These are phyloP conservation scores for Notoglanidium macrostoma DNA, from an alignment of 2,797 vertebrate species.

Conservation along the genomic window DNA sequence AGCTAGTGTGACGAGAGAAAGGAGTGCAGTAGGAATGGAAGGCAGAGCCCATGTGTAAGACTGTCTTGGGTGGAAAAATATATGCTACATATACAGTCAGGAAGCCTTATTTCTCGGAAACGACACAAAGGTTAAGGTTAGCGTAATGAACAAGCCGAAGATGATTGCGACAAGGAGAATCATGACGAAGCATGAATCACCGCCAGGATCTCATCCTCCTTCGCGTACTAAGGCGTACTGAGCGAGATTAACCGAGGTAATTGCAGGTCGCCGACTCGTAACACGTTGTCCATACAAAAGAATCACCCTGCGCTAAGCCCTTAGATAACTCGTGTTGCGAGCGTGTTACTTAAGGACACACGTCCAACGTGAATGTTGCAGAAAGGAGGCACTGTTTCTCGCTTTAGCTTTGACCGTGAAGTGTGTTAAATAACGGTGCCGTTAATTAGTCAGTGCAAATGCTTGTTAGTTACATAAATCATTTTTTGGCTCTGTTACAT, in stretches of 20 bases:
- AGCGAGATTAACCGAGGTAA: background rate
- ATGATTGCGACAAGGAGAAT: background rate
- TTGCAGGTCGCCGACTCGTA: background rate
- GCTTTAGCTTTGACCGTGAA: background rate
- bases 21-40: background rate
- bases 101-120: background rate
- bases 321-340: background rate
- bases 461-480: background rate
- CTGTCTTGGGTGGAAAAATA: background rate
- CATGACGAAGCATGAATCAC: background rate
- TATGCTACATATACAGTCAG: no score
- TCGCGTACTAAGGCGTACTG: background rate
- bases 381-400: background rate
- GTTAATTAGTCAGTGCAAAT: background rate
- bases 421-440: background rate
- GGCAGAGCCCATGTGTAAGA: background rate
- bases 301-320: background rate
- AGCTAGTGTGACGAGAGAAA: no score
- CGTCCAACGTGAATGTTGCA: background rate
- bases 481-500: background rate
- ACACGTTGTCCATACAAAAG: background rate
- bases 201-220: background rate
- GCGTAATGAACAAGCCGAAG: background rate
- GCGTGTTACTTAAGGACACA: background rate
- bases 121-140: background rate